Conservation (phyloP, 1,140 invertebrate genomes). For the Phenacoccus solenopsis region DNA sequence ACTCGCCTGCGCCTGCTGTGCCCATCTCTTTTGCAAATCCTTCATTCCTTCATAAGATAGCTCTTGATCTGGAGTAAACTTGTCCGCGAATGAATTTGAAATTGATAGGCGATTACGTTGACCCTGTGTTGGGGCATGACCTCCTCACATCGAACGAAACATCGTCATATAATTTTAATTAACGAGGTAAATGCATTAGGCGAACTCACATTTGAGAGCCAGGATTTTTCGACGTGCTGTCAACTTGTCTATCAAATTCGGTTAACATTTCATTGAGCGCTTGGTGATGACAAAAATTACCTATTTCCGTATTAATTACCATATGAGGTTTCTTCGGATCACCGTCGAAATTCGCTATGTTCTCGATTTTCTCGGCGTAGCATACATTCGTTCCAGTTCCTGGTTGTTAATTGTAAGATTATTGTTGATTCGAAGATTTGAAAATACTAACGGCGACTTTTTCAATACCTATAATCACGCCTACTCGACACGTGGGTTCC, state of each 20-base stretch:
- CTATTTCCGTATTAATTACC: conserved; percentile 75
- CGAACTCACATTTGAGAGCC: conserved; percentile 8
- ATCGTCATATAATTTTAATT: too few relatives aligned
- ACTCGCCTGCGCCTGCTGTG: too few relatives aligned
- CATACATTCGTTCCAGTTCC: conserved; percentile 95
- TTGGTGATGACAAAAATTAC: conserved; percentile 69
- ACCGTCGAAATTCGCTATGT: conserved; percentile 47
- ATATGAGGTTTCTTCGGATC: conserved; percentile 54
- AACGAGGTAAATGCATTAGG: too few relatives aligned
- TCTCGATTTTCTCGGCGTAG: conserved; percentile 63
- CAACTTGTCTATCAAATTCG: conserved; percentile 49
- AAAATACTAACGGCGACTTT: not conserved
- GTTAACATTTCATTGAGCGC: conserved; percentile 57
- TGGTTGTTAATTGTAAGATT: conserved; percentile 49
- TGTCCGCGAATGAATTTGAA: too few relatives aligned
- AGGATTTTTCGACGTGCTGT: conserved; percentile 36
- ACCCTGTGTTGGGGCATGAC: too few relatives aligned
- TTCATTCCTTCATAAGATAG: too few relatives aligned
- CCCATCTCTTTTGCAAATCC: too few relatives aligned
- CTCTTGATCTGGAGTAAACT: too few relatives aligned
- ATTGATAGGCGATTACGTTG: too few relatives aligned
- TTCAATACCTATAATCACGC: conserved; percentile 18
- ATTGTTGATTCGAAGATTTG: not conserved
- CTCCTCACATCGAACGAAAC: too few relatives aligned
- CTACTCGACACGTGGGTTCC: conserved; percentile 64